Base-by-base conservation (phyloP, 2,797 vertebrate genomes). In the Tauraco hartlaubi region DNA sequence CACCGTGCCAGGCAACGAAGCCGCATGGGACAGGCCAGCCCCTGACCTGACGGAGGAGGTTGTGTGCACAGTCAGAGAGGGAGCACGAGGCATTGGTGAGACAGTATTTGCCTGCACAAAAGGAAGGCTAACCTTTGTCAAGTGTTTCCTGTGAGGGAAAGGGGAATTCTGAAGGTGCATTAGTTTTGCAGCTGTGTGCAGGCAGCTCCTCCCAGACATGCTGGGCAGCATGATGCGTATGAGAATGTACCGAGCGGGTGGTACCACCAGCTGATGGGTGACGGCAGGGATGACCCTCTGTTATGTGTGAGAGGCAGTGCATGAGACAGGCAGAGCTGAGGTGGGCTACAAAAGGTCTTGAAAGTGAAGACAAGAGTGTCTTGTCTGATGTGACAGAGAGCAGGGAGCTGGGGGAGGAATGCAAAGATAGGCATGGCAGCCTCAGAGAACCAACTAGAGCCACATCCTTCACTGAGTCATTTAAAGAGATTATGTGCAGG, bases 41-140 rank as follows among this genome's bases (percentile, higher is more conserved):
- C 35, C 73, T 62, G 77, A 44, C n/a, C 46, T 61, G 14, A 3
- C 1, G 0, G 28, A 4, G 16, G 19, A 71, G 17, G 25, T 35
- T 35, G 44, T 71, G 31, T 20, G 6, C n/a, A 9, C 11, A 11
- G 18, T 46, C 41, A 39, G 35, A 61, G 58, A 39, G 58, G 16
- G 58, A 61, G 16, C 58, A 12, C 1, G 0, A 28, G 19, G 13
- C 33, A 12, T n/a, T 0, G 0, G 21, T 54, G 73, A 49, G 52
- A 29, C 17, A 21, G 23, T 5, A 19, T 64, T 62, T 81, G 20
- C 48, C 37, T n/a, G 37, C 14, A 5, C 5, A 44, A 56, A 28
- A 68, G 35, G 49, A 67, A 72, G 23, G 23, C 43, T 69, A 39
- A 39, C 35, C 28, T 43, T 54, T 39, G 21, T 13, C 62, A 64